Percentiles rank a stretch among this genome's conserved stretches.
phyloP scores from a whole-genome alignment of 2,113 vertebrate species.

The Mystacornis crossleyi region DNA sequence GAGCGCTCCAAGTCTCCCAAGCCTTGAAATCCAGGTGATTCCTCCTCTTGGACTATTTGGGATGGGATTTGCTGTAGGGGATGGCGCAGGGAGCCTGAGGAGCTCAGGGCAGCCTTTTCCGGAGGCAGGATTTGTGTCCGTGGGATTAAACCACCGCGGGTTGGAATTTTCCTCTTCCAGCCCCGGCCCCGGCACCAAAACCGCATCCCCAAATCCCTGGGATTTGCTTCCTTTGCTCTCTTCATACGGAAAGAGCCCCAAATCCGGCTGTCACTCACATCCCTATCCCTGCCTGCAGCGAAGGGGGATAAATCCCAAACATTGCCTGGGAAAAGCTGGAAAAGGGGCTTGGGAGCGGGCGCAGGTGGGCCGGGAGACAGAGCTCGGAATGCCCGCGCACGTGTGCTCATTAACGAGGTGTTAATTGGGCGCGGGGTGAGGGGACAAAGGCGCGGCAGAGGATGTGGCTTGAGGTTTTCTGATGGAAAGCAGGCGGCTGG shows the following conservation, averaged over 20 bases:
- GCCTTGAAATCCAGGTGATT: background rate
- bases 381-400: background rate
- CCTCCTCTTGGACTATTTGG: background rate
- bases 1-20: background rate
- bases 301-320: accelerated
- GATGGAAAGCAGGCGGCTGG: background rate
- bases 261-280: accelerated
- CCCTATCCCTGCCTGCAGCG: accelerated
- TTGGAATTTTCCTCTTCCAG: background rate
- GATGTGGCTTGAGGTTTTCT: conserved; percentile 44
- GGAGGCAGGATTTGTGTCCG: background rate
- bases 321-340: background rate
- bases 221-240: background rate
- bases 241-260: accelerated
- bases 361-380: background rate
- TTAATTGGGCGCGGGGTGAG: background rate
- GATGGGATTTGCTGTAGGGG: background rate
- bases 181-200: background rate
- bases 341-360: background rate
- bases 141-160: accelerated
- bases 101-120: background rate
- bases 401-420: background rate
- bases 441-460: background rate
- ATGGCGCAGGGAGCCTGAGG: background rate
- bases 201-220: background rate